These are phyloP conservation scores for Damaliscus lunatus DNA, from an alignment of 2,113 vertebrate genomes.

Conservation along the genomic window DNA sequence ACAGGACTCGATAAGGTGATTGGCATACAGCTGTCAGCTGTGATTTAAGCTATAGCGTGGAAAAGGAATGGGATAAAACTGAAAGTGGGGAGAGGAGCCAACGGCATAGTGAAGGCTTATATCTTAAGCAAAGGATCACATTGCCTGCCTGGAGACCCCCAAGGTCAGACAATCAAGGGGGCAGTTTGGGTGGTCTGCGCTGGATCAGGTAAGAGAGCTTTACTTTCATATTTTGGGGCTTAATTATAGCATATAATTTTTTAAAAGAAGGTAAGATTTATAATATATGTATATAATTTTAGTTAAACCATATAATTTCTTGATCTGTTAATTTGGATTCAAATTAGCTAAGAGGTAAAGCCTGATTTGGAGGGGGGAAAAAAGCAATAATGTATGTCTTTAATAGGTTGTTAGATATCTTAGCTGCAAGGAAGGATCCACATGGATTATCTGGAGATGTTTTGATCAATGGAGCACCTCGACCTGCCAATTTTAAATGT, in stretches of 20 bases:
- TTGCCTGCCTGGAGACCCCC: not conserved
- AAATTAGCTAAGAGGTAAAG: not conserved
- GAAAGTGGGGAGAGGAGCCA: not conserved
- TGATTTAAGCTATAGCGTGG: not conserved
- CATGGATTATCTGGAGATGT: slow-evolving; percentile 86
- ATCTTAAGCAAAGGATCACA: not conserved
- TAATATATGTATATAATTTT: not conserved
- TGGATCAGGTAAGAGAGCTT: not conserved
- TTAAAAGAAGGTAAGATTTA: not conserved
- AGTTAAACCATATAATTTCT: not conserved
- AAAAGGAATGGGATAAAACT: not conserved
- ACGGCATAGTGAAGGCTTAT: not conserved
- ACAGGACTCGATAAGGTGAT: not conserved
- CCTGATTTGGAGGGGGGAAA: not conserved
- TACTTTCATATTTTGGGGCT: not conserved
- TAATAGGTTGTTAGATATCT: slow-evolving; percentile 81
- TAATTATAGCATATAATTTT: not conserved
- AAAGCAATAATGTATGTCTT: not conserved
- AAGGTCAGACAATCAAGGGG: not conserved
- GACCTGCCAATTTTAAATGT: slow-evolving; percentile 93
- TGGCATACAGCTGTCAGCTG: not conserved
- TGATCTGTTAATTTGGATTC: not conserved
- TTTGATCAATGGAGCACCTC: slow-evolving; percentile 90
- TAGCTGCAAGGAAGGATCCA: slow-evolving; percentile 88
- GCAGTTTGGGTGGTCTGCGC: not conserved